phyloP scores from a whole-genome alignment of 2,797 vertebrate species.

The Bucorvus abyssinicus region DNA sequence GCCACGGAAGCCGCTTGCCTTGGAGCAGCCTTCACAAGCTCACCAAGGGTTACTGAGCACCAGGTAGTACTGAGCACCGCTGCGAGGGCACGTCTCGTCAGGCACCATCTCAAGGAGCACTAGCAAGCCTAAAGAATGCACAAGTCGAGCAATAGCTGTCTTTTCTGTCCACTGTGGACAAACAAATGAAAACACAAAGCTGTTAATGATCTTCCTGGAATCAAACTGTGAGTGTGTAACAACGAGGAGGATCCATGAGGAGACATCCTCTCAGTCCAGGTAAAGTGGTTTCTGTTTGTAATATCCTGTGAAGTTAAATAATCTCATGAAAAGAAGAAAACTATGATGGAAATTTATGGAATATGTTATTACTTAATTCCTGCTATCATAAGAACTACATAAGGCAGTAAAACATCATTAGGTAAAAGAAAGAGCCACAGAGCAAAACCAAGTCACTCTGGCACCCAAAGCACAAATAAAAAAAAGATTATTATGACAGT shows the following conservation, averaged over 20 bases:
- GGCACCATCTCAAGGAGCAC: neutral
- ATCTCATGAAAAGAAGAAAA: neutral
- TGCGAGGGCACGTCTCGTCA: neutral
- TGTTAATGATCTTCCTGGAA: neutral
- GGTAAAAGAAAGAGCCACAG: neutral
- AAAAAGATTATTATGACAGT: neutral
- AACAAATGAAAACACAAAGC: neutral
- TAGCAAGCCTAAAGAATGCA: neutral
- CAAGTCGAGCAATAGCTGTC: neutral
- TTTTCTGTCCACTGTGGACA: neutral
- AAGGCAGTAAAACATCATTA: conserved; percentile 6
- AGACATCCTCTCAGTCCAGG: neutral
- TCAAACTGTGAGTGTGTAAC: neutral
- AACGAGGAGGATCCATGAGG: neutral
- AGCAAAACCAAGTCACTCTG: neutral
- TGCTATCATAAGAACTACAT: neutral
- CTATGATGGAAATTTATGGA: neutral
- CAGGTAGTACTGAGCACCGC: no score
- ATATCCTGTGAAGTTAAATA: neutral
- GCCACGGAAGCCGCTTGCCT: no score
- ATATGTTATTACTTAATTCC: neutral
- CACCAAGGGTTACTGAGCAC: no score
- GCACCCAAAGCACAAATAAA: neutral
- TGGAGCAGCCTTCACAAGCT: no score
- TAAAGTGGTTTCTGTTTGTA: neutral